Conservation (phyloP, 2,797 vertebrate species). For the Gymnothorax javanicus region DNA sequence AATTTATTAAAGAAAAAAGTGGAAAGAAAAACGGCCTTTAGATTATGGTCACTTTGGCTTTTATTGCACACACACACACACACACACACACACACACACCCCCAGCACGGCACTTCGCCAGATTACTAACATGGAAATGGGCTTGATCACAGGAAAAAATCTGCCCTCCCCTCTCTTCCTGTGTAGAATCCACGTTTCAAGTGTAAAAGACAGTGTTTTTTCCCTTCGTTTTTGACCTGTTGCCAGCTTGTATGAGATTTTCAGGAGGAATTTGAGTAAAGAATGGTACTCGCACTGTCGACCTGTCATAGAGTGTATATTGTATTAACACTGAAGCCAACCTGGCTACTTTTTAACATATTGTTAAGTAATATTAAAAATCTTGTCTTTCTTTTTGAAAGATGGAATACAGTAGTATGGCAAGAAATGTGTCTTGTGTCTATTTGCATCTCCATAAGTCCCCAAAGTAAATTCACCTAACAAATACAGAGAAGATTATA, state of each 20-base stretch:
- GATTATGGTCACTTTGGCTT: slow-evolving; percentile 82
- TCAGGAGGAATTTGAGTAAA: slow-evolving; percentile 81
- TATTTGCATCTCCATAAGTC: slow-evolving; percentile 48
- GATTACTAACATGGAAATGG: slow-evolving; percentile 77
- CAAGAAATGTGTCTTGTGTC: slow-evolving; percentile 79
- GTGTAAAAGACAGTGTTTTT: slow-evolving; percentile 87
- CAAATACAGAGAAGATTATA: background rate
- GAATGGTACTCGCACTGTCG: slow-evolving; percentile 94
- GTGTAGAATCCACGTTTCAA: slow-evolving; percentile 86
- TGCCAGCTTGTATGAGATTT: slow-evolving; percentile 97
- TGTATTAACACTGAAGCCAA: slow-evolving; percentile 99
- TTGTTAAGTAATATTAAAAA: slow-evolving; percentile 99
- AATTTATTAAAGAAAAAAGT: slow-evolving; percentile 27
- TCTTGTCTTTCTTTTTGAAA: slow-evolving; percentile 99
- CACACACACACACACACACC: slow-evolving; percentile 67
- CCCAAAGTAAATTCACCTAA: background rate
- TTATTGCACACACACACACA: slow-evolving; percentile 77
- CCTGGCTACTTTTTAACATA: slow-evolving; percentile 99
- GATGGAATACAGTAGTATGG: slow-evolving; percentile 99
- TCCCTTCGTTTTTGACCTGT: slow-evolving; percentile 83
- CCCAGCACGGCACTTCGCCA: slow-evolving; percentile 72
- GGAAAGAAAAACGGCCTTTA: slow-evolving; percentile 67
- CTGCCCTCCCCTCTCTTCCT: slow-evolving; percentile 62
- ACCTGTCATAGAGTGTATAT: slow-evolving; percentile 98
- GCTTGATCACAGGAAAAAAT: slow-evolving; percentile 76